Conservation (phyloP, 2,113 vertebrate species). For the Rafetus swinhoei region DNA sequence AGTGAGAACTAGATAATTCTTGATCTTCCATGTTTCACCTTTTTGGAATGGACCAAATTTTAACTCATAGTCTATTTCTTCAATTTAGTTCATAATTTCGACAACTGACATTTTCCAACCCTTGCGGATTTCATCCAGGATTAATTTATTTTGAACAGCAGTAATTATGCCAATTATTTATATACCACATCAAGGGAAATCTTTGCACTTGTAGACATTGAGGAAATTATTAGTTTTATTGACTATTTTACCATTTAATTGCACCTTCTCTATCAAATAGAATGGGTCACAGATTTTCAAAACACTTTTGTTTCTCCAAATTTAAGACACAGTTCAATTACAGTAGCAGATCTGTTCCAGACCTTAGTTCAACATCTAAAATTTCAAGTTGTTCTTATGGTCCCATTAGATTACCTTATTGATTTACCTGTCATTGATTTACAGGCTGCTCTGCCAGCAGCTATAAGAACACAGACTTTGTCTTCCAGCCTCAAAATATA, state of each 20-base stretch:
- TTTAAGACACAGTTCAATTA: slow-evolving; percentile 26
- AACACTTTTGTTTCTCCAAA: slow-evolving; percentile 23
- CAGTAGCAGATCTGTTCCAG: neutral
- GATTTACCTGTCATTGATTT: slow-evolving; percentile 51
- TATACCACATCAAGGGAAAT: slow-evolving; percentile 6
- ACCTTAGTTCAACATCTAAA: slow-evolving; percentile 19
- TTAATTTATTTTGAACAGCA: neutral
- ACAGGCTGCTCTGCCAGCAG: slow-evolving; percentile 11
- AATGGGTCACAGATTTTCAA: slow-evolving; percentile 32
- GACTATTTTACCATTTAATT: slow-evolving; percentile 42
- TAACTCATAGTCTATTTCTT: neutral
- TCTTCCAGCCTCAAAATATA: neutral
- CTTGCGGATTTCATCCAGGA: neutral
- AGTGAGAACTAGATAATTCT: neutral
- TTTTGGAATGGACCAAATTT: neutral
- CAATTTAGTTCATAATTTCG: neutral
- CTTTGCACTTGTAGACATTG: slow-evolving; percentile 19
- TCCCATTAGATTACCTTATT: slow-evolving; percentile 37
- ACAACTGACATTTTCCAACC: slow-evolving; percentile 4
- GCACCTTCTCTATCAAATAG: neutral
- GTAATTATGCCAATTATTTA: neutral
- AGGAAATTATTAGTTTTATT: slow-evolving; percentile 35
- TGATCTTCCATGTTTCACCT: accelerated
- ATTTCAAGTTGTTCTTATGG: neutral
- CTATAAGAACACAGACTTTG: neutral